Evolutionary conservation across 2,113 vertebrate genomes (phyloP).

Genomic region (Paramisgurnus dabryanus): DNA sequence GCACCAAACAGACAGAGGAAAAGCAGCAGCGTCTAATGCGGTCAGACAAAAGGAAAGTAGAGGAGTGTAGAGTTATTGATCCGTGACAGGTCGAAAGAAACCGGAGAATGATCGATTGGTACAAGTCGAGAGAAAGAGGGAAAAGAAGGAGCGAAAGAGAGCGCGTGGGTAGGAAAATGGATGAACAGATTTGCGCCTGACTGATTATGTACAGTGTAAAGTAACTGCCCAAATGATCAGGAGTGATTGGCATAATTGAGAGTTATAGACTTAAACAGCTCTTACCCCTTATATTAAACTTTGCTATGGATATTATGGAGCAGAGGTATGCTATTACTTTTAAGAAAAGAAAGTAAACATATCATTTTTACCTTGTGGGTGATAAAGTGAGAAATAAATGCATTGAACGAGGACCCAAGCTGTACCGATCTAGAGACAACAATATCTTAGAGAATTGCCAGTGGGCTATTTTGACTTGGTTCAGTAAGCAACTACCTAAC

Average conservation of each 20-base stretch:
- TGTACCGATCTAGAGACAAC: not conserved
- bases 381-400: not conserved
- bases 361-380: not conserved
- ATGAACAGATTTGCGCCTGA: slow-evolving; percentile 6
- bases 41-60: slow-evolving; percentile 36
- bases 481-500: not conserved
- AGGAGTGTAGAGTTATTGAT: slow-evolving; percentile 49
- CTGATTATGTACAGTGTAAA: slow-evolving; percentile 7
- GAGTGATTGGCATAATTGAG: not conserved
- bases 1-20: not conserved
- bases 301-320: not conserved
- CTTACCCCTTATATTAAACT: not conserved
- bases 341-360: not conserved
- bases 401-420: too few species aligned
- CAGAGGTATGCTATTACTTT: not conserved
- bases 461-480: not conserved
- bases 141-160: not conserved
- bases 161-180: not conserved
- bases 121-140: slow-evolving; percentile 1
- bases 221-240: not conserved
- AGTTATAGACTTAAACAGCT: not conserved
- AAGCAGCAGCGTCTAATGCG: slow-evolving; percentile 8
- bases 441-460: not conserved
- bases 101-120: slow-evolving; percentile 38
- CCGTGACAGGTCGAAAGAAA: slow-evolving; percentile 34